Evolutionary conservation across 2,888 invertebrate genomes (phyloP).

Genomic region (Oxyteleia sp.): DNA sequence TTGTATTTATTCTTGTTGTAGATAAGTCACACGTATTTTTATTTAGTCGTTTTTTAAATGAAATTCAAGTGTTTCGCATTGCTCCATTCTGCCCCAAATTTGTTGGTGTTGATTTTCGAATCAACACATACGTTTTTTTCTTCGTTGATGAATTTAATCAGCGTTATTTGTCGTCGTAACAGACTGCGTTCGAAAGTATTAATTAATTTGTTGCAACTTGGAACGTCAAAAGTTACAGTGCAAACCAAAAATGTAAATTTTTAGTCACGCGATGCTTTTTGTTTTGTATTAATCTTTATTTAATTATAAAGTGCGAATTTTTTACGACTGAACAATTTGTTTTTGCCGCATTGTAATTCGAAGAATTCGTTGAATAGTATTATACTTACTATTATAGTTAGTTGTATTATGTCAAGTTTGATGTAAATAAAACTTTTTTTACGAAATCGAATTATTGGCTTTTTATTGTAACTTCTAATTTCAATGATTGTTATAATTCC

Average conservation of each 20-base stretch:
- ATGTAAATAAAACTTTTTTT: constrained; percentile 60
- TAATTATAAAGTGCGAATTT: constrained; percentile 17
- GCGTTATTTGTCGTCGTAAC: too few relatives aligned
- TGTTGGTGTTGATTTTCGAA: too few relatives aligned
- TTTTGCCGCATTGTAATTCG: constrained; percentile 25
- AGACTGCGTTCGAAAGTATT: constrained; percentile 12
- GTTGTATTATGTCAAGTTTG: constrained; percentile 44
- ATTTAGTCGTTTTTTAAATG: too few relatives aligned
- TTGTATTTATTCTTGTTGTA: too few relatives aligned
- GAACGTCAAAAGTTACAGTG: neutral
- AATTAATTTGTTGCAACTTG: neutral
- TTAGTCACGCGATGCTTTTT: neutral
- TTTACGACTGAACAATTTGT: constrained; percentile 29
- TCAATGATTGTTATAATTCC: too few relatives aligned
- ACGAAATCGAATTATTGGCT: constrained; percentile 12
- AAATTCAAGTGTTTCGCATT: too few relatives aligned
- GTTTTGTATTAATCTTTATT: constrained; percentile 34
- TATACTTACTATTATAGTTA: constrained; percentile 41
- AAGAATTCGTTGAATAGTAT: constrained; percentile 45
- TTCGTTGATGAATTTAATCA: too few relatives aligned
- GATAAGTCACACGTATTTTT: too few relatives aligned
- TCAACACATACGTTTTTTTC: too few relatives aligned
- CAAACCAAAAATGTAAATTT: constrained; percentile 20
- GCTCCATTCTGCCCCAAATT: too few relatives aligned
- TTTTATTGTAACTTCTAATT: too few relatives aligned